Conservation (phyloP, 2,113 vertebrate genomes). For the Peromyscus maniculatus region DNA sequence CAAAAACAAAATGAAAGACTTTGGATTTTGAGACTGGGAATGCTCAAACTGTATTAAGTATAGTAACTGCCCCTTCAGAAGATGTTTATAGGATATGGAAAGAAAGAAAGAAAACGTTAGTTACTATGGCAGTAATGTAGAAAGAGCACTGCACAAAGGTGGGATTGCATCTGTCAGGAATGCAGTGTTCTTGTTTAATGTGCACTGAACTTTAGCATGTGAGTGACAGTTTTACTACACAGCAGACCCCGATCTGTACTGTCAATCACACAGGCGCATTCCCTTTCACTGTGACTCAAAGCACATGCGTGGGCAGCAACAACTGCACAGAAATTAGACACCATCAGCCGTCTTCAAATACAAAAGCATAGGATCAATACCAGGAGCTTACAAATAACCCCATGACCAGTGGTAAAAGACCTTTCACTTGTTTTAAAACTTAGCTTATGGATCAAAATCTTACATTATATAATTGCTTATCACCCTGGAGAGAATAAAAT, state of each 20-base stretch:
- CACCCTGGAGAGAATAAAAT: conserved; percentile 95
- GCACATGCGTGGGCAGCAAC: not conserved
- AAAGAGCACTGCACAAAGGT: not conserved
- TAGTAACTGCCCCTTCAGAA: not conserved
- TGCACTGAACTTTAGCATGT: not conserved
- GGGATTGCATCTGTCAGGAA: not conserved
- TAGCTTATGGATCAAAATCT: conserved; percentile 78
- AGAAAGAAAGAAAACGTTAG: not conserved
- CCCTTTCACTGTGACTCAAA: not conserved
- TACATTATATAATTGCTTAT: conserved; percentile 97
- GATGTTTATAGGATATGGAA: not conserved
- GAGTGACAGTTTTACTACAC: not conserved
- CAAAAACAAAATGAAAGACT: not conserved
- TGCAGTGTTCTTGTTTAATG: not conserved
- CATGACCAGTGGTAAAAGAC: not conserved
- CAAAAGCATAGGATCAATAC: not conserved
- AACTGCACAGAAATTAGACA: not conserved
- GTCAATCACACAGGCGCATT: not conserved
- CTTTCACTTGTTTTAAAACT: not conserved
- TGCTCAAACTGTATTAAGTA: not conserved
- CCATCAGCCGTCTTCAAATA: not conserved
- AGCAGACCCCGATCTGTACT: not conserved
- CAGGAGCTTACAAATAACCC: not conserved
- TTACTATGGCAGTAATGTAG: not conserved
- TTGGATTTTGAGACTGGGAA: not conserved